Base-by-base conservation (phyloP, 2,113 vertebrate genomes). In the Marcusenius ussheri region DNA sequence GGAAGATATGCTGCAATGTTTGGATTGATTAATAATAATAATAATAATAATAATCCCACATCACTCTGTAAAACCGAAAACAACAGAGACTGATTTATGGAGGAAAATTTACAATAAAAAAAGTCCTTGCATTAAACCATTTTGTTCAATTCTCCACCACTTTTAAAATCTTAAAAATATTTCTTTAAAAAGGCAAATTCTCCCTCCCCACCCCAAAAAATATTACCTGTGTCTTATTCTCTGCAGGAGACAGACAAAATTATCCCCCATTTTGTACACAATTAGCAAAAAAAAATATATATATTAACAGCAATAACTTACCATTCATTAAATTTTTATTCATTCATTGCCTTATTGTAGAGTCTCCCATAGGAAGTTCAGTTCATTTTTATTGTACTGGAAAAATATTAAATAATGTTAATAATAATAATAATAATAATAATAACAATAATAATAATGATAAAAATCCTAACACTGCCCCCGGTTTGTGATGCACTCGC, bases 281-380 rank as follows among this genome's bases (percentile, higher is more conserved):
- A 94, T 94, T 96, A 95, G 95, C 95, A 96, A 96, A 96, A 96
- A 96, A 93, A 95, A 95, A 94, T 92, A 91, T 94, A 96, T 95
- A 96, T 96, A 96, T 96, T 96, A 96, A 95, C 96, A 96, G 94
- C 94, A 96, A 96, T 96, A 96, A 96, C 95, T 97, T 97, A 97
- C 96, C 96, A 96, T 96, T 97, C 96, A 97, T 97, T 98, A 98
- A 95, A 98, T 97, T 96, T 31, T 96, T 96, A 96, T 95, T 95
- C 94, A 96, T 94, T 91, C 92, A 94, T 93, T 92, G 90, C 94
- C 93, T 95, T 94, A 94, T 92, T 94, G 94, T 93, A 94, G 93
- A 93, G 95, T 96, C 97, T 97, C 97, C 98, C 97, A 96, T 95
- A 96, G 95, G 96, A 95, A 96, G 95, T 95, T 96, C 93, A 95